These are phyloP conservation scores for Phrynosoma platyrhinos DNA, from an alignment of 2,113 vertebrate species.

Conservation along the genomic window DNA sequence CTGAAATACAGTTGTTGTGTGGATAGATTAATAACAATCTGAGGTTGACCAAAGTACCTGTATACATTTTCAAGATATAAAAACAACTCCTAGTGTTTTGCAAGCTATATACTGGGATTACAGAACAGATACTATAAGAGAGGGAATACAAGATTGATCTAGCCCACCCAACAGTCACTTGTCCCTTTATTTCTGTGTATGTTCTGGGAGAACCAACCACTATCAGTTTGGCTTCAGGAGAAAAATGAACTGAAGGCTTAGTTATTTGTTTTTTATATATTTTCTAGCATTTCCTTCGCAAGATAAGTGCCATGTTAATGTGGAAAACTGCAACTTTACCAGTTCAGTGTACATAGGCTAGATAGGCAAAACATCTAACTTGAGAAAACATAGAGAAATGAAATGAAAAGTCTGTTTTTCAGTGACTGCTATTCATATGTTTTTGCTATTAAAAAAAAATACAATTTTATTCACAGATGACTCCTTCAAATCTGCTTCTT, in stretches of 20 bases:
- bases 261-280: not conserved
- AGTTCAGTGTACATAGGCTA: not conserved
- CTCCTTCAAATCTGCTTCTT: constrained; percentile 72
- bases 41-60: not conserved
- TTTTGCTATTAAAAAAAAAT: constrained; percentile 24
- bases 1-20: not conserved
- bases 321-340: not conserved
- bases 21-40: not conserved
- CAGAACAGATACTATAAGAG: not conserved
- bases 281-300: not conserved
- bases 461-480: constrained; percentile 68
- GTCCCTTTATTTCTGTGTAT: not conserved
- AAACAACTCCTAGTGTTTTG: not conserved
- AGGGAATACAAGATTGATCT: not conserved
- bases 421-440: constrained; percentile 25
- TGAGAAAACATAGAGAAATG: constrained; percentile 19
- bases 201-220: not conserved
- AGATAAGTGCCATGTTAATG: not conserved
- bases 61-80: not conserved
- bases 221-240: not conserved
- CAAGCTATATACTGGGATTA: not conserved
- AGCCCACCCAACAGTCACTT: too few species aligned
- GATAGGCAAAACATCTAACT: not conserved
- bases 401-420: not conserved
- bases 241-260: too few species aligned